A percentile compares a stretch with the other conserved stretches of the same genome.
These are phyloP conservation scores for Rambutsinella grinnellia DNA, from an alignment of 2,888 invertebrate genomes.

Conservation along the genomic window DNA sequence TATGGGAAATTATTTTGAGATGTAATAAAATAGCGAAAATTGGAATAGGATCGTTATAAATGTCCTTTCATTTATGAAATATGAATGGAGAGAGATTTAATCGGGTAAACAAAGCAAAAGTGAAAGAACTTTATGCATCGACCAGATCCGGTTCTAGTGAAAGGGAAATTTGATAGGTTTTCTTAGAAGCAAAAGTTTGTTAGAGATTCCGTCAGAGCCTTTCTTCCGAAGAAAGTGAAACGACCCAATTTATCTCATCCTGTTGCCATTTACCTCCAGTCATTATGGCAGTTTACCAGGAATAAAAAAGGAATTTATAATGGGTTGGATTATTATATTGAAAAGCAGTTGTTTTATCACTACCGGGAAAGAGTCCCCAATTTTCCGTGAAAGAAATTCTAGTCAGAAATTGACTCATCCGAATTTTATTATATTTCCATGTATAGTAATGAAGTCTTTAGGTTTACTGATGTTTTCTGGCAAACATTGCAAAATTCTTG, in stretches of 20 bases:
- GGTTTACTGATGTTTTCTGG: background rate
- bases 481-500: conserved; percentile 5
- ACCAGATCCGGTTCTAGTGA: too few species aligned
- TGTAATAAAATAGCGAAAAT: background rate
- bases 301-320: background rate
- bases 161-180: too few species aligned
- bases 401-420: conserved; percentile 5
- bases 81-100: too few species aligned
- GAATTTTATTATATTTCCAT: background rate
- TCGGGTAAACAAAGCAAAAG: too few species aligned
- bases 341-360: background rate
- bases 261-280: background rate
- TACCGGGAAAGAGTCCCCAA: background rate
- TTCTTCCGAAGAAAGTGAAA: background rate
- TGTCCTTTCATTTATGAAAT: too few species aligned
- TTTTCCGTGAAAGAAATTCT: background rate
- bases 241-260: conserved; percentile 11
- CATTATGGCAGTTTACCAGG: conserved; percentile 3
- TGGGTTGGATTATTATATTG: too few species aligned
- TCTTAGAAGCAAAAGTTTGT: too few species aligned
- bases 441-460: background rate
- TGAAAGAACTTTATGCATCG: too few species aligned
- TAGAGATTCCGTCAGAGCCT: background rate
- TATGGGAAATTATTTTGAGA: conserved; percentile 17
- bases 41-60: too few species aligned